Evolutionary conservation across 1,140 invertebrate species (phyloP), one percentile per base, ranked within the genome.

Genomic region (Drosophila oshimai): DNA sequence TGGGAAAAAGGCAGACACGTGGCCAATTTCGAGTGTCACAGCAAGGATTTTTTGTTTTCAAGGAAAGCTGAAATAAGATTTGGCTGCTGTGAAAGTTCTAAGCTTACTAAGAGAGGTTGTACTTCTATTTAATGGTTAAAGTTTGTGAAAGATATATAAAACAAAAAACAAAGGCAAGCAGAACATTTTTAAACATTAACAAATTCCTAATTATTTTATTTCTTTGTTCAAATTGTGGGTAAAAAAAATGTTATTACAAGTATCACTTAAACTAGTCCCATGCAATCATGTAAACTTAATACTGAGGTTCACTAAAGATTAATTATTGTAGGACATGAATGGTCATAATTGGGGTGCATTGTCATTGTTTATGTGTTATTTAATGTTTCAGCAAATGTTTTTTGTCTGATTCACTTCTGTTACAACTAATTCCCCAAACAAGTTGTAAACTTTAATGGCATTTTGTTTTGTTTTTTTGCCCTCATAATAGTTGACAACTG

Each of bases 401-500:
- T 64, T 64, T 39, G 13, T 31, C 22, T 31, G 41, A 62, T 47
- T 64, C 39, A 24, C 46, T 62, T 62, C 12, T 7, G 33, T 47
- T 36, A 33, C 20, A 65, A 65, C 41, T 49, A 64, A 65, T 65
- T 65, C 44, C 58, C 61, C 20, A 18, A 65, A 61, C 51, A 58
- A 50, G 60, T 67, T 74, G 70, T 78, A 62, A 77, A 31, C 54
- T 61, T 71, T 71, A 71, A 72, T 72, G 68, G 67, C 68, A 62
- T 61, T 50, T 68, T 49, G 36, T 41, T 47, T 9, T 13, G 10
- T 39, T 46, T 1, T 39, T 29, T 20, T 26, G 18, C 46, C 28
- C 34, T 41, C 64, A 68, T 42, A 64, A 75, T 50, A 81, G 72
- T 81, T 67, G 53, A 77, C 49, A 84, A 84, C 62, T 46, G 64